Evolutionary conservation across 37 sponge, comb jelly and placozoan species (phyloP).

Genomic region (Ianthella basta): DNA sequence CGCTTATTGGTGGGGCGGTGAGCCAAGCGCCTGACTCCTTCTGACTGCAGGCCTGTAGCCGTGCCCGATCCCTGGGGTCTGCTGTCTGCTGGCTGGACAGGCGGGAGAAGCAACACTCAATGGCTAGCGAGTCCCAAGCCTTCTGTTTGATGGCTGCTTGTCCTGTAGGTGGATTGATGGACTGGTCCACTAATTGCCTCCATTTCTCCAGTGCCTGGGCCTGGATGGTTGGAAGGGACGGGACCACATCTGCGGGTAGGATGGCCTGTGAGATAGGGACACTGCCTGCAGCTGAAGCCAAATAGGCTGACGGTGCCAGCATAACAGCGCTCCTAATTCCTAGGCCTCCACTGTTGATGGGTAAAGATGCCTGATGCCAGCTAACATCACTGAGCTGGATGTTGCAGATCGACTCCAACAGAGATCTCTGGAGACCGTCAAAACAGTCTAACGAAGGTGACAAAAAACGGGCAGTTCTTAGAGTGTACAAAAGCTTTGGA

Average conservation of each 20-base stretch:
- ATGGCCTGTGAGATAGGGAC: constrained; percentile 16
- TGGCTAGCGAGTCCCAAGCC: constrained; percentile 26
- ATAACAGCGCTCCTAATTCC: constrained; percentile 45
- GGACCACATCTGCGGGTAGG: constrained; percentile 22
- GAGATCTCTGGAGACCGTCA: constrained; percentile 31
- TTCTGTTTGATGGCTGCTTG: constrained; percentile 14
- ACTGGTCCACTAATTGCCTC: neutral
- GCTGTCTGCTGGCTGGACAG: too few relatives aligned
- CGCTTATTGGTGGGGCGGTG: constrained; percentile 29
- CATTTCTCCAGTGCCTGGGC: constrained; percentile 9
- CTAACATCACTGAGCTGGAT: constrained; percentile 13
- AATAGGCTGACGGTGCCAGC: constrained; percentile 53
- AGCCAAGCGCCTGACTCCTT: constrained; percentile 48
- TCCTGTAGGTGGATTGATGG: constrained; percentile 23
- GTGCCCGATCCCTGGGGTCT: constrained; percentile 19
- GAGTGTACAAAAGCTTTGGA: constrained; percentile 48
- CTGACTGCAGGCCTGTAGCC: constrained; percentile 5
- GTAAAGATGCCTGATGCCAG: constrained; percentile 54
- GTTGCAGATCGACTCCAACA: constrained; percentile 31
- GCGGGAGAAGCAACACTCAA: too few relatives aligned
- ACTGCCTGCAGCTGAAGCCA: constrained; percentile 50
- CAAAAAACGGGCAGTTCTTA: constrained; percentile 44
- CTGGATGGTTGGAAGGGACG: neutral
- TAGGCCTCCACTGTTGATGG: constrained; percentile 46
- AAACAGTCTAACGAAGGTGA: neutral